Evolutionary conservation across 1,140 invertebrate species (phyloP).

Genomic region (Listronotus bonariensis): DNA sequence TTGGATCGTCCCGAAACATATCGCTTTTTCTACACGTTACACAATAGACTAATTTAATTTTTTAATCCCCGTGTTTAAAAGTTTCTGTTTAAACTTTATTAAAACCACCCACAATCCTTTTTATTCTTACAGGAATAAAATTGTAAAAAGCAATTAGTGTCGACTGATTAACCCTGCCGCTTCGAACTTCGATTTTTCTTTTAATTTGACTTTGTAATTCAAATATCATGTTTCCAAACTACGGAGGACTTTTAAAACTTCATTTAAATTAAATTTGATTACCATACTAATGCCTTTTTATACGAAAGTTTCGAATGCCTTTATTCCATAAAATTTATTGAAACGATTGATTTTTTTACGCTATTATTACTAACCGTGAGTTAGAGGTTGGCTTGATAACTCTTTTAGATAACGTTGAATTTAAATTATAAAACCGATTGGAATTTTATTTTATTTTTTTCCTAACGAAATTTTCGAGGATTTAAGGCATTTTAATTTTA

Average conservation of each 20-base stretch:
- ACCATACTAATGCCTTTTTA: constrained; percentile 32
- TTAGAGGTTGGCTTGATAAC: constrained; percentile 18
- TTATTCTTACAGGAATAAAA: no score
- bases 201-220: constrained; percentile 24
- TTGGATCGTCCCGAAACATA: no score
- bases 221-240: constrained; percentile 22
- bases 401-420: constrained; percentile 17
- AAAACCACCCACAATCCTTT: no score
- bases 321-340: constrained; percentile 24
- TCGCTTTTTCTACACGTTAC: no score
- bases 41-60: no score
- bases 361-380: constrained; percentile 14
- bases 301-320: constrained; percentile 17
- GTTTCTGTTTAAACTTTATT: no score
- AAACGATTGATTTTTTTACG: constrained; percentile 23
- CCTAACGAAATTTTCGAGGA: neutral
- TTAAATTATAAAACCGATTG: constrained; percentile 14
- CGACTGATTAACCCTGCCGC: no score
- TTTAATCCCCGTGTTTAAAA: no score
- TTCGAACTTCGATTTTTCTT: no score
- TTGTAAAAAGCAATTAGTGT: no score
- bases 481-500: constrained; percentile 5
- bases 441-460: neutral
- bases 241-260: constrained; percentile 20
- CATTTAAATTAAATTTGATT: constrained; percentile 33